Evolutionary conservation across 2,797 vertebrate genomes (phyloP).

Genomic region (Darevskia nairensis): DNA sequence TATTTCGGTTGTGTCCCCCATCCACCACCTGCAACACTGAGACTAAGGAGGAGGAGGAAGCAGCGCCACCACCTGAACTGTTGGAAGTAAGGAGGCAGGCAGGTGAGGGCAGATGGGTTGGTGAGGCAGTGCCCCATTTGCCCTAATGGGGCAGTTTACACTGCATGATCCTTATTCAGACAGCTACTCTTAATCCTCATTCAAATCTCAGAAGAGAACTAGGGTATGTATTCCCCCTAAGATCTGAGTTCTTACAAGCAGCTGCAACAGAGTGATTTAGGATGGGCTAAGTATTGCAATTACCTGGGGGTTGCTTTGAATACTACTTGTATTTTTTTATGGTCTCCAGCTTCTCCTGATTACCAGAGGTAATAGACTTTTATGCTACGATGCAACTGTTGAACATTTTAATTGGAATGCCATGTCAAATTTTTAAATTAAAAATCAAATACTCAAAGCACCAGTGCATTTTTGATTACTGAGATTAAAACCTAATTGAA

Average conservation of each 20-base stretch:
- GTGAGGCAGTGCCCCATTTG: neutral
- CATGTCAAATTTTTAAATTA: constrained; percentile 81
- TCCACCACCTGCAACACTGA: too few species aligned
- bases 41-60: neutral
- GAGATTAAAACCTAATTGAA: constrained; percentile 84
- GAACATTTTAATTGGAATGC: constrained; percentile 76
- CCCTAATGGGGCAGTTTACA: neutral
- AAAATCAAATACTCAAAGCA: constrained; percentile 81
- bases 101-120: too few species aligned
- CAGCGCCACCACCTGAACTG: too few species aligned
- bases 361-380: constrained; percentile 70
- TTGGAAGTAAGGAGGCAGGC: too few species aligned
- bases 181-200: neutral
- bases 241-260: constrained; percentile 54
- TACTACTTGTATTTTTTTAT: constrained; percentile 71
- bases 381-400: constrained; percentile 70
- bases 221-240: constrained; percentile 27
- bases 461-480: constrained; percentile 79
- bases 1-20: too few species aligned
- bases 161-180: neutral
- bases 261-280: constrained; percentile 69
- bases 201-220: neutral
- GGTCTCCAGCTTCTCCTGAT: constrained; percentile 72
- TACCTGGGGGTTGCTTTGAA: constrained; percentile 73
- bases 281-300: constrained; percentile 69